These are phyloP conservation scores for Dolichomitus sp. DNA, from an alignment of 2,888 invertebrate genomes.

Conservation along the genomic window DNA sequence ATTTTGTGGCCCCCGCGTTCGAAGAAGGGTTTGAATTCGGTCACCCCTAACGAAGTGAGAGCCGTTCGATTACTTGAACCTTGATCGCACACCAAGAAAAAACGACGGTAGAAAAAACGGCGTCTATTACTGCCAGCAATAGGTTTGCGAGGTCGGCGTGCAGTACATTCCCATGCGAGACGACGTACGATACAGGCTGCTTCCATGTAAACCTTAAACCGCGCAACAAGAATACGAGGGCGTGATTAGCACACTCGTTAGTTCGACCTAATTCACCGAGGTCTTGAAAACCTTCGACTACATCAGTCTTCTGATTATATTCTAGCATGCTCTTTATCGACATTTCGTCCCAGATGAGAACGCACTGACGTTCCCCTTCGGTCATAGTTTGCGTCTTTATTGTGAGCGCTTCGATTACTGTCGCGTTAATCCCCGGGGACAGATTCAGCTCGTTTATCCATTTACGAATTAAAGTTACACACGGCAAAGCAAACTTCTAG, in stretches of 20 bases:
- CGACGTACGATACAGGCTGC: slow-evolving; percentile 71
- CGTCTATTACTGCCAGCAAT: slow-evolving; percentile 56
- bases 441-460: slow-evolving; percentile 74
- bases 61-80: no score
- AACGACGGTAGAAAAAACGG: slow-evolving; percentile 46
- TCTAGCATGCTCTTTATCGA: slow-evolving; percentile 69
- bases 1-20: no score
- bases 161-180: slow-evolving; percentile 57
- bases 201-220: slow-evolving; percentile 71
- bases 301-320: slow-evolving; percentile 68
- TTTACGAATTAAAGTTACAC: slow-evolving; percentile 66
- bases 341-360: slow-evolving; percentile 73
- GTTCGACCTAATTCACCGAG: slow-evolving; percentile 67
- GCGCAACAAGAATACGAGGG: slow-evolving; percentile 72
- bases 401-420: slow-evolving; percentile 67
- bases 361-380: slow-evolving; percentile 66
- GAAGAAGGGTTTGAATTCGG: no score
- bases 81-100: no score
- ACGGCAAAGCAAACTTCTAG: slow-evolving; percentile 72
- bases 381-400: slow-evolving; percentile 72
- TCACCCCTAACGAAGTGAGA: no score
- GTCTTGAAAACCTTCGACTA: slow-evolving; percentile 72
- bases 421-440: slow-evolving; percentile 68
- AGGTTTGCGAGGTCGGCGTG: slow-evolving; percentile 51
- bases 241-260: slow-evolving; percentile 65